Conservation (phyloP, 2,113 vertebrate species). For the Corythoichthys intestinalis region DNA sequence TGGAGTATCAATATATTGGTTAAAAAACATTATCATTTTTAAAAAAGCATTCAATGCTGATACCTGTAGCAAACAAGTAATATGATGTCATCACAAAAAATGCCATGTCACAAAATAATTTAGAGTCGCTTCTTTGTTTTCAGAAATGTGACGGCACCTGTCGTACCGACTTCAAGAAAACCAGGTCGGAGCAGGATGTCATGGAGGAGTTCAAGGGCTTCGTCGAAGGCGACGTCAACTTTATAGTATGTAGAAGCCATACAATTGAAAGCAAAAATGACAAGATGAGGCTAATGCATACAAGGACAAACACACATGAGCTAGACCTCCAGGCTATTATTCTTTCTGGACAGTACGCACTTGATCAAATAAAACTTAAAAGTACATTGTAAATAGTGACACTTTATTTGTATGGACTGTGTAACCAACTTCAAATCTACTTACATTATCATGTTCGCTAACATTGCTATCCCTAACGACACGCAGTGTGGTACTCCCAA, state of each 20-base stretch:
- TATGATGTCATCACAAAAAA: too few species aligned
- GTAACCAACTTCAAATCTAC: not conserved
- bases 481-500: not conserved
- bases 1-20: too few species aligned
- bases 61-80: too few species aligned
- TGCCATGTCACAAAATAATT: too few species aligned
- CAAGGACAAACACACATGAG: not conserved
- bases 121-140: constrained; percentile 13
- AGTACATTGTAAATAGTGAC: not conserved
- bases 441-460: not conserved
- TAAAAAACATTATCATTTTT: too few species aligned
- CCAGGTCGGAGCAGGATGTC: constrained; percentile 83
- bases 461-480: not conserved
- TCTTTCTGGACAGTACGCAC: not conserved
- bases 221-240: constrained; percentile 78
- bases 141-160: constrained; percentile 91
- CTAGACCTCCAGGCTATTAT: not conserved
- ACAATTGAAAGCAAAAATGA: not conserved
- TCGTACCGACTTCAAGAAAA: constrained; percentile 96
- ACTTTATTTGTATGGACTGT: too few species aligned
- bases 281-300: not conserved
- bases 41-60: too few species aligned
- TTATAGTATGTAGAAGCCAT: constrained; percentile 75
- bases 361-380: not conserved
- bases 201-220: constrained; percentile 85